Evolutionary conservation across 2,113 vertebrate species (phyloP).

Genomic region (Hyla sarda): DNA sequence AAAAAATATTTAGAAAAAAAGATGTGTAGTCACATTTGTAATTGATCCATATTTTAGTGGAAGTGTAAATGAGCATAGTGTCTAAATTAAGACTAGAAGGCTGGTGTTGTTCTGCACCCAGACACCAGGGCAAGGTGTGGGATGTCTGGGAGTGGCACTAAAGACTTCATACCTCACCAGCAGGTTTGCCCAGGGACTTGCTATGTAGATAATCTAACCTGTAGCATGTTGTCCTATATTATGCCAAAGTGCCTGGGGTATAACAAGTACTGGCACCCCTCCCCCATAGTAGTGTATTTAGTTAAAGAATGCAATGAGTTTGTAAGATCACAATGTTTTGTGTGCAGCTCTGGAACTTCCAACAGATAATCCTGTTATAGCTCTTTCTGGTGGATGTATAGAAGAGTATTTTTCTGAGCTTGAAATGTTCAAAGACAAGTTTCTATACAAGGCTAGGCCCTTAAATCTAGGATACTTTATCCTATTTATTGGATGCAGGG

Average conservation of each 20-base stretch:
- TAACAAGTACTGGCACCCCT: slow-evolving; percentile 26
- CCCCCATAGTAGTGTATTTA: slow-evolving; percentile 2
- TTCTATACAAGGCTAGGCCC: slow-evolving; percentile 11
- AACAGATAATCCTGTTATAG: slow-evolving; percentile 62
- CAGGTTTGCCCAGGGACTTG: slow-evolving; percentile 16
- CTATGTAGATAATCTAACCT: slow-evolving; percentile 20
- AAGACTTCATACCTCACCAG: slow-evolving; percentile 17
- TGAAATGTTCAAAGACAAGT: slow-evolving; percentile 43
- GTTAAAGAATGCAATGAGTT: slow-evolving; percentile 27
- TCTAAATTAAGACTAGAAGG: background rate
- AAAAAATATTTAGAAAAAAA: too few species aligned
- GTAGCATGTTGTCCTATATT: slow-evolving; percentile 13
- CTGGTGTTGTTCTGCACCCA: background rate
- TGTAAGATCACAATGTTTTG: slow-evolving; percentile 31
- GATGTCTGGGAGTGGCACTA: slow-evolving; percentile 44
- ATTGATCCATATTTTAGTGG: too few species aligned
- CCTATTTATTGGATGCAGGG: slow-evolving; percentile 25
- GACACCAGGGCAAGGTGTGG: slow-evolving; percentile 22
- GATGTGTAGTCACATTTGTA: too few species aligned
- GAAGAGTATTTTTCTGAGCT: slow-evolving; percentile 47
- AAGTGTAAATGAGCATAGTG: too few species aligned
- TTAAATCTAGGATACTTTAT: slow-evolving; percentile 30
- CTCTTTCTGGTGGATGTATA: slow-evolving; percentile 55
- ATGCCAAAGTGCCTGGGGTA: slow-evolving; percentile 20
- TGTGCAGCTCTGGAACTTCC: slow-evolving; percentile 41